Evolutionary conservation across 2,797 vertebrate species (phyloP).

Genomic region (Vultur gryphus): DNA sequence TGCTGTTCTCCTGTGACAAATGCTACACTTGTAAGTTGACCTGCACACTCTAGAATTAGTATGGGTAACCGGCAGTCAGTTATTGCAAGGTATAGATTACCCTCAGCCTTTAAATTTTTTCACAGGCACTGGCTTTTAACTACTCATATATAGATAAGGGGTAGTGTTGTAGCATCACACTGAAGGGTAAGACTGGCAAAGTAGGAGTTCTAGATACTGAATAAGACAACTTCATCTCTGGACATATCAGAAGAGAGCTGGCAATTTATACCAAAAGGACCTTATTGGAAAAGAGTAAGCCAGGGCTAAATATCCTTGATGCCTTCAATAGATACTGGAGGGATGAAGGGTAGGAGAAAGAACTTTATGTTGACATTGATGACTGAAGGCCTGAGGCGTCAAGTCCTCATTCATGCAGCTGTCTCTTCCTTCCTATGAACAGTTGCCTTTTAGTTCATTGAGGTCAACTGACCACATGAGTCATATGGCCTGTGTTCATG

Average conservation of each 20-base stretch:
- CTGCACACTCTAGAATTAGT: background rate
- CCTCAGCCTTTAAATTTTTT: background rate
- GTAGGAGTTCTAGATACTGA: background rate
- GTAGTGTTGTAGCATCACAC: background rate
- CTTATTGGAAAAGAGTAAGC: background rate
- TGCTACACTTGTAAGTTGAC: background rate
- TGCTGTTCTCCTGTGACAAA: background rate
- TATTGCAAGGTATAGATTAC: background rate
- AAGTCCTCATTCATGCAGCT: background rate
- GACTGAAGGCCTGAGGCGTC: background rate
- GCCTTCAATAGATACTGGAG: background rate
- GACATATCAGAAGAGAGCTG: background rate
- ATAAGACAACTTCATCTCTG: background rate
- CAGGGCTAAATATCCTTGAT: background rate
- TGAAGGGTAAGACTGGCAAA: background rate
- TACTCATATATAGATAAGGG: background rate
- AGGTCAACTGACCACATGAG: background rate
- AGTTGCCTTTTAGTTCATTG: background rate
- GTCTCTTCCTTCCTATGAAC: background rate
- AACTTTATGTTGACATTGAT: background rate
- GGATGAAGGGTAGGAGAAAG: background rate
- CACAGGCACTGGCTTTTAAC: background rate
- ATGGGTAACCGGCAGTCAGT: background rate
- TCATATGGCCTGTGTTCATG: background rate
- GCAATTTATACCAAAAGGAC: background rate